Evolutionary conservation across 2,113 vertebrate species (phyloP).

Genomic region (Amblyopsis rosae): DNA sequence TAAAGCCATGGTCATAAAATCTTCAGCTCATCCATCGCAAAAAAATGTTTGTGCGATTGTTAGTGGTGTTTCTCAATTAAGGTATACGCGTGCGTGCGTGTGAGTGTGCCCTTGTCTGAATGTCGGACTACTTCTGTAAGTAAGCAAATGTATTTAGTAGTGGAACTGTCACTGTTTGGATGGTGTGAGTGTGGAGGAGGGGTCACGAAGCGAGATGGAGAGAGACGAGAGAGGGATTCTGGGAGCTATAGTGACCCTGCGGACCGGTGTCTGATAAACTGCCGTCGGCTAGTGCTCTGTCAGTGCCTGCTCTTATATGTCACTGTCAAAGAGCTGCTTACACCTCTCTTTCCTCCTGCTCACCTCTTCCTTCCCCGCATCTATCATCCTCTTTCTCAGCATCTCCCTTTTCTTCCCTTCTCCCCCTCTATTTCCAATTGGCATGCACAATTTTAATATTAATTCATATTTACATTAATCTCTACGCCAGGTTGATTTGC

Average conservation of each 20-base stretch:
- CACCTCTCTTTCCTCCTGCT: conserved; percentile 17
- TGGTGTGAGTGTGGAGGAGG: conserved; percentile 1
- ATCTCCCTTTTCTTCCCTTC: background rate
- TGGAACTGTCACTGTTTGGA: conserved; percentile 35
- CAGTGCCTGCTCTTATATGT: conserved; percentile 54
- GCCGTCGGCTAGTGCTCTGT: conserved; percentile 57
- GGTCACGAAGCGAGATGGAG: conserved; percentile 43
- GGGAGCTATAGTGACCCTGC: conserved; percentile 57
- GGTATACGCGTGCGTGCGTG: conserved; percentile 3
- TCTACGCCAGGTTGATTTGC: background rate
- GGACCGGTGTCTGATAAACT: conserved; percentile 62
- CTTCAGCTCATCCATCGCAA: conserved; percentile 35
- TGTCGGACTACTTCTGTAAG: background rate
- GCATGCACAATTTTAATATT: background rate
- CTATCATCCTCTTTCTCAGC: conserved; percentile 5
- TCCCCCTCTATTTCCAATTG: background rate
- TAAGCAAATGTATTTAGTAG: conserved; percentile 3
- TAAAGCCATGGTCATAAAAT: conserved; percentile 60
- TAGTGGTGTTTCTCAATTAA: conserved; percentile 34
- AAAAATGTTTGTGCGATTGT: conserved; percentile 45
- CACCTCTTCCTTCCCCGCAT: background rate
- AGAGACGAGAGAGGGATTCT: conserved; percentile 50
- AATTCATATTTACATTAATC: background rate
- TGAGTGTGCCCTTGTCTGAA: background rate
- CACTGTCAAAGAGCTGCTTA: conserved; percentile 48